Evolutionary conservation across 2,113 vertebrate species (phyloP).

Genomic region (Coreoperca whiteheadi): DNA sequence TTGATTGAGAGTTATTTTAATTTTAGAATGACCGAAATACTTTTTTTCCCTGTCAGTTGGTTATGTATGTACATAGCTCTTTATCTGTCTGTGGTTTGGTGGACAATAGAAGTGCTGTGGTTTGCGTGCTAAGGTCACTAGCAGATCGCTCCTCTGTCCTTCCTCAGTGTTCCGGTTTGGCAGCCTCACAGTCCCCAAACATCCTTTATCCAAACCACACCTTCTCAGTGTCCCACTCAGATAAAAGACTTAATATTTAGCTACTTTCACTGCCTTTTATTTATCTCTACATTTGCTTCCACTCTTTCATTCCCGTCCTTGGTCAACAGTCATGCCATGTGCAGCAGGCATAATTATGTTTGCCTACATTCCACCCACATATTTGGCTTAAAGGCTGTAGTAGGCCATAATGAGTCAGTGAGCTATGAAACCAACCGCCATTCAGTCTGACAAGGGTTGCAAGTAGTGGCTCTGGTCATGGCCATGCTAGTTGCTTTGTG

Average conservation of each 20-base stretch:
- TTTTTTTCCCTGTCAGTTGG: constrained; percentile 53
- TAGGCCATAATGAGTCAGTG: constrained; percentile 56
- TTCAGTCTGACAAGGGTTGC: constrained; percentile 49
- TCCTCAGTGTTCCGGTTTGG: constrained; percentile 80
- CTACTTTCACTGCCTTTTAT: constrained; percentile 51
- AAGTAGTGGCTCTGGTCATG: constrained; percentile 59
- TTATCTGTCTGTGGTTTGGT: constrained; percentile 68
- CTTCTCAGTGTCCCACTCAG: constrained; percentile 44
- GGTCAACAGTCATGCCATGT: constrained; percentile 30
- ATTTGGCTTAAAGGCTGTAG: constrained; percentile 53
- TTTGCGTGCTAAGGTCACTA: constrained; percentile 81
- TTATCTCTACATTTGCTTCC: constrained; percentile 28
- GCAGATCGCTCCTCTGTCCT: constrained; percentile 77
- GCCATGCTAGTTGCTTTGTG: constrained; percentile 62
- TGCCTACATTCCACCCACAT: constrained; percentile 61
- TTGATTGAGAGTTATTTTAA: constrained; percentile 61
- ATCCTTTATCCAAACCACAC: constrained; percentile 77
- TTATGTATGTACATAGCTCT: constrained; percentile 57
- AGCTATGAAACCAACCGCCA: constrained; percentile 55
- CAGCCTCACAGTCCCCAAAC: constrained; percentile 75
- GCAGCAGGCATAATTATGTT: constrained; percentile 58
- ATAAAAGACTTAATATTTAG: constrained; percentile 31
- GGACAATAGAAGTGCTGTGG: constrained; percentile 74
- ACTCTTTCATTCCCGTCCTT: constrained; percentile 19
- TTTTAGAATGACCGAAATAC: constrained; percentile 43